Base-by-base conservation (phyloP, 2,113 vertebrate species). In the Muntiacus muntjak region DNA sequence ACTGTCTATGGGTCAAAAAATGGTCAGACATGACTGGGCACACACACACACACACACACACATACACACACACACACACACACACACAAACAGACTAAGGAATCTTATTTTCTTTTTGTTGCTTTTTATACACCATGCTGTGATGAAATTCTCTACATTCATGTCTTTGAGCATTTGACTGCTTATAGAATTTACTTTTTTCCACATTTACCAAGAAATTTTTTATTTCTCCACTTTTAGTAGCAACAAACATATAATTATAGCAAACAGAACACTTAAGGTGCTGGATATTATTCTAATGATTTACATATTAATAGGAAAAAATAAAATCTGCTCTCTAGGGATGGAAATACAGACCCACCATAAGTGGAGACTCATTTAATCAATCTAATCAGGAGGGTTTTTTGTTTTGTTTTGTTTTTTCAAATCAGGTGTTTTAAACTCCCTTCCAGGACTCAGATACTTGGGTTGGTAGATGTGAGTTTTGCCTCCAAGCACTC, bases 161-260 rank as follows among this genome's bases (percentile, higher is more conserved):
- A 43, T 74, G n/a, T n/a, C 47, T 97, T 84, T 87, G 60, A 67
- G 57, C 19, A 67, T 58, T 84, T 71, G 47, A 67, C 19, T 87
- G 26, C 5, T 78, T 83, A 76, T n/a, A 64, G 33, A 91, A 87
- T 28, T 55, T 17, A 33, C 62, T 84, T 93, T 78, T 54, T 74
- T 40, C 36, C 60, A 74, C 33, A 13, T 52, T 84, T 36, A 54
- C 50, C 43, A 91, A 94, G 85, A 45, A 88, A 88, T 60, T 89
- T 45, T 96, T 92, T 43, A 79, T 76, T 83, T 87, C 33, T 16
- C n/a, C n/a, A 71, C 21, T 74, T 92, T 71, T 36, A 30, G 30
- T 81, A 78, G 74, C 30, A 96, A 71, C 36, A 89, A 74, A 52
- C 55, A 30, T 6, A 60, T 28, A 90, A 92, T 47, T n/a, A 96